A percentile compares a stretch with the other conserved stretches of the same genome.
phyloP scores from a whole-genome alignment of 2,113 vertebrate genomes.

The Dasyornis broadbenti region DNA sequence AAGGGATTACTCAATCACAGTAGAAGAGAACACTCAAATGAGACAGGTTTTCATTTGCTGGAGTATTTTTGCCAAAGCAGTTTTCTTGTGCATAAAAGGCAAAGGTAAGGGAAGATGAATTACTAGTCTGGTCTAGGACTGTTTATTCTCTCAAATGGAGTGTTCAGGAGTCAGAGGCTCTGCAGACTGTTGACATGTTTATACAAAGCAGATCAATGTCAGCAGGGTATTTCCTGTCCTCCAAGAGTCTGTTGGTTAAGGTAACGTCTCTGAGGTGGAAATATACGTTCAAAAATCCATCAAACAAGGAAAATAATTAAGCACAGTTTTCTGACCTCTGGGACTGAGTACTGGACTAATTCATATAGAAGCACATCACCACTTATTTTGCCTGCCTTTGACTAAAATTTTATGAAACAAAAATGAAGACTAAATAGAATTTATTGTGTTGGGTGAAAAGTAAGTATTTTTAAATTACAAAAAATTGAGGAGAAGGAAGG shows the following conservation, averaged over 20 bases:
- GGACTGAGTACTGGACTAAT: neutral
- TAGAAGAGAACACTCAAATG: neutral
- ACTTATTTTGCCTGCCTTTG: neutral
- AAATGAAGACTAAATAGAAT: neutral
- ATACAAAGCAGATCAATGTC: neutral
- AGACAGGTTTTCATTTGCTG: neutral
- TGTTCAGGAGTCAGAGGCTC: neutral
- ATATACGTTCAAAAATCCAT: neutral
- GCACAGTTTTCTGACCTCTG: neutral
- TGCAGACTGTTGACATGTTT: neutral
- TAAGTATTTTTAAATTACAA: neutral
- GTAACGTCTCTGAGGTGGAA: neutral
- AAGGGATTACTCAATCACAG: neutral
- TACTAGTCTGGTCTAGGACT: neutral
- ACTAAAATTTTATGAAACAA: neutral
- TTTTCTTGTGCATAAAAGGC: neutral
- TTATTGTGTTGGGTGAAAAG: neutral
- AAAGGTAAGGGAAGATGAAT: neutral
- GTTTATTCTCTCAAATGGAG: neutral
- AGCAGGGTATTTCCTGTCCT: neutral
- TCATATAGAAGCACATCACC: neutral
- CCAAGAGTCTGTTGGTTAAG: neutral
- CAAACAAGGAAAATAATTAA: neutral
- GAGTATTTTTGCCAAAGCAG: neutral
- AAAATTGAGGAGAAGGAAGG: neutral